phyloP scores from a whole-genome alignment of 2,797 vertebrate genomes.

The Catamblyrhynchus diadema region DNA sequence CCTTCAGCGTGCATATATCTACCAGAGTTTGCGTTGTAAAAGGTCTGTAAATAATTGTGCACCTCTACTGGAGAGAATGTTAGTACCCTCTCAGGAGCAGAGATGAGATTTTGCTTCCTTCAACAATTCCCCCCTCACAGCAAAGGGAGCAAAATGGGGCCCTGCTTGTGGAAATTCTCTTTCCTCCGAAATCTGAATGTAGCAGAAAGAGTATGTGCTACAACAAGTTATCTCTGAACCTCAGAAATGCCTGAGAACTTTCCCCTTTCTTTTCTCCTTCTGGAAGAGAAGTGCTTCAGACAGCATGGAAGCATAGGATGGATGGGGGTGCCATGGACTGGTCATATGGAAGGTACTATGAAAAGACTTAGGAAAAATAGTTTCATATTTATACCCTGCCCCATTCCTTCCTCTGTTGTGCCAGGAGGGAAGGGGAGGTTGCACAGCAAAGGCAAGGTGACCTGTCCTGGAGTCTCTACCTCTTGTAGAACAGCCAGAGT shows the following conservation, averaged over 20 bases:
- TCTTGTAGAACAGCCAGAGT: rapidly evolving
- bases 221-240: not conserved
- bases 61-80: not conserved
- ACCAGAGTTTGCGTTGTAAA: not conserved
- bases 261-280: not conserved
- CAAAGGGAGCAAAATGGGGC: not conserved
- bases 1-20: not conserved
- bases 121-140: not conserved
- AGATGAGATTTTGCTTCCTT: not conserved
- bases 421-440: not conserved
- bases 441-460: not conserved
- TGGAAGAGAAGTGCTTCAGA: not conserved
- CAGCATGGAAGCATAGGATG: not conserved
- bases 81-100: not conserved
- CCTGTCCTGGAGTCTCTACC: not conserved
- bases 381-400: not conserved
- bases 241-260: not conserved
- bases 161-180: not conserved
- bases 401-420: not conserved
- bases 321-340: not conserved
- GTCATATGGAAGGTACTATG: not conserved
- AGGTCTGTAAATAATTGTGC: not conserved
- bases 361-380: not conserved
- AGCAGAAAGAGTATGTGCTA: not conserved
- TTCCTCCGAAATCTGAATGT: not conserved